Conservation (phyloP, 1,140 invertebrate species). For the Drosophila obscura region DNA sequence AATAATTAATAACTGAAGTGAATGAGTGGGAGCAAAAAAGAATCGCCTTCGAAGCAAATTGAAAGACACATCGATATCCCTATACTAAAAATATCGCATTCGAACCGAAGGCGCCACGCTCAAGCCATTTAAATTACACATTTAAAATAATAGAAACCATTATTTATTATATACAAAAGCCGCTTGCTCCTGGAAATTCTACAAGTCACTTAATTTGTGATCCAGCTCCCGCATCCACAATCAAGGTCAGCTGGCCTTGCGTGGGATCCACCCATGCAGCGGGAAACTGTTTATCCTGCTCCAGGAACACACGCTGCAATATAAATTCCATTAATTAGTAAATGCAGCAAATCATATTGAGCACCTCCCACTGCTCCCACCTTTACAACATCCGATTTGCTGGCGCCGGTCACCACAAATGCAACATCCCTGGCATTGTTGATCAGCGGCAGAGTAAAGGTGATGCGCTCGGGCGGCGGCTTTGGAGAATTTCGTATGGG, state of each 20-base stretch:
- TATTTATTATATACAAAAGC: constrained; percentile 28
- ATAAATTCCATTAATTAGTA: not conserved
- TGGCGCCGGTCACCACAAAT: constrained; percentile 92
- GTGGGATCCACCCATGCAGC: constrained; percentile 59
- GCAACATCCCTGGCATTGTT: constrained; percentile 93
- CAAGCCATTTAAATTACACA: not conserved
- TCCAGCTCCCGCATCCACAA: constrained; percentile 49
- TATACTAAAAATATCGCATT: too few species aligned
- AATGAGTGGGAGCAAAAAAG: too few species aligned
- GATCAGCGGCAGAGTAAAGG: constrained; percentile 95
- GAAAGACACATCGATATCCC: constrained; percentile 6
- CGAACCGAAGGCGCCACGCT: not conserved
- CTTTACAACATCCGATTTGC: constrained; percentile 96
- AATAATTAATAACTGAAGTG: too few species aligned
- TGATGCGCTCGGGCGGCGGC: constrained; percentile 95
- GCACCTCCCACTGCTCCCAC: constrained; percentile 25
- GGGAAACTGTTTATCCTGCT: constrained; percentile 51
- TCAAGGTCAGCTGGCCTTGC: constrained; percentile 51
- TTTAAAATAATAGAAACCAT: not conserved
- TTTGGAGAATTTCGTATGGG: constrained; percentile 97
- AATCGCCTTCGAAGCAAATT: too few species aligned
- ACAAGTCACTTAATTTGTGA: constrained; percentile 15
- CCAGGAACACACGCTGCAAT: constrained; percentile 53
- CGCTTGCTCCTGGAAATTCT: not conserved
- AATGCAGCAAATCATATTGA: not conserved